phyloP scores from a whole-genome alignment of 2,797 vertebrate genomes.

The Hephaestus fuliginosus region DNA sequence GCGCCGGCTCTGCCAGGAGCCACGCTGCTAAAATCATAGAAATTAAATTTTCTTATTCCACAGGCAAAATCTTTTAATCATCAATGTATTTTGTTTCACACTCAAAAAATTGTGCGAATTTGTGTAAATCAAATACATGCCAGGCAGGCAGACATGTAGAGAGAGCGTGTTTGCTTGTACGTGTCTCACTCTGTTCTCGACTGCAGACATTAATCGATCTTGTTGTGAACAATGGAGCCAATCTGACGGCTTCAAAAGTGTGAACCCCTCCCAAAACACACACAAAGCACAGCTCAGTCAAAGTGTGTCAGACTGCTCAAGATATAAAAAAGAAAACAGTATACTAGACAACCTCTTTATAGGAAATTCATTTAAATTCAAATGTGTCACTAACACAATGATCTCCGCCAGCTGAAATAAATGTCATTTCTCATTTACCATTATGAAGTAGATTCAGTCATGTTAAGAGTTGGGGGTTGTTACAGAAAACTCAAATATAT shows the following conservation, averaged over 20 bases:
- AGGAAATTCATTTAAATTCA: neutral
- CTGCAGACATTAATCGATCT: slow-evolving; percentile 50
- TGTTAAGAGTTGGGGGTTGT: neutral
- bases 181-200: slow-evolving; percentile 17
- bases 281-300: neutral
- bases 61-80: neutral
- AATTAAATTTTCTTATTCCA: neutral
- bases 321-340: neutral
- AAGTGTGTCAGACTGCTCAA: neutral
- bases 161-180: neutral
- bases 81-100: neutral
- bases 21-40: neutral
- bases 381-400: neutral
- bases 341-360: neutral
- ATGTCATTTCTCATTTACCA: slow-evolving; percentile 17
- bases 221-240: slow-evolving; percentile 52
- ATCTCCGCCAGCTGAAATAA: slow-evolving; percentile 28
- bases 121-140: slow-evolving; percentile 16
- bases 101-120: neutral
- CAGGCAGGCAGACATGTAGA: neutral
- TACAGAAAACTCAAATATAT: slow-evolving; percentile 22
- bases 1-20: neutral
- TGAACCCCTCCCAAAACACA: slow-evolving; percentile 45
- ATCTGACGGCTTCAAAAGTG: slow-evolving; percentile 41
- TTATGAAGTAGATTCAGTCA: slow-evolving; percentile 11